Conservation (phyloP, 2,888 invertebrate species). For the Mythimna loreyi region DNA sequence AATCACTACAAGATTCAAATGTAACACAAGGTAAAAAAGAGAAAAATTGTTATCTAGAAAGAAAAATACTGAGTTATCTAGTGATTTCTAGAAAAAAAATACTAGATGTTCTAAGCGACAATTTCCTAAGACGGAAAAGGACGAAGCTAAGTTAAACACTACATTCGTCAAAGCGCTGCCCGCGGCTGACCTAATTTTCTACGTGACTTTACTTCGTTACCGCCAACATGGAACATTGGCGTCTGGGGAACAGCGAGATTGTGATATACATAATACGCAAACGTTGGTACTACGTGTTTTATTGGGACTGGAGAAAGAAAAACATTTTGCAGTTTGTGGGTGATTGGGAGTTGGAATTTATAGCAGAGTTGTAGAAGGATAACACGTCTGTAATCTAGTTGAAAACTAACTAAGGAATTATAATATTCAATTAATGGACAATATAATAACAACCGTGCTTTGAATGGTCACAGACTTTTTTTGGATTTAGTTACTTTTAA, state of each 20-base stretch:
- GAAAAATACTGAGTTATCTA: no score
- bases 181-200: slow-evolving; percentile 61
- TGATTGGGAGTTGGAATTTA: not conserved
- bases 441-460: not conserved
- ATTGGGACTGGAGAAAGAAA: slow-evolving; percentile 29
- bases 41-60: not conserved
- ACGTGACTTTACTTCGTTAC: slow-evolving; percentile 63
- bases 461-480: no score
- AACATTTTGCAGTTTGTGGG: slow-evolving; percentile 7
- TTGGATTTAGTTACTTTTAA: no score
- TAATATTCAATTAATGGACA: not conserved
- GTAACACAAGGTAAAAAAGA: no score
- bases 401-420: not conserved
- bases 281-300: slow-evolving; percentile 31
- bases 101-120: not conserved
- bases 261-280: slow-evolving; percentile 47
- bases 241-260: slow-evolving; percentile 56
- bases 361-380: not conserved
- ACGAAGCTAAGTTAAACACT: slow-evolving; percentile 44
- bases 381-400: not conserved
- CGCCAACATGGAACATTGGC: slow-evolving; percentile 39
- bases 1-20: not conserved
- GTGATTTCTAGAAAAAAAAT: not conserved
- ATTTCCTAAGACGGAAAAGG: slow-evolving; percentile 13
- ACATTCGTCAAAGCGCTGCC: slow-evolving; percentile 52